Percentiles rank a stretch among this genome's conserved stretches.
Conservation (phyloP, 2,113 vertebrate genomes). For the Salvator merianae region DNA sequence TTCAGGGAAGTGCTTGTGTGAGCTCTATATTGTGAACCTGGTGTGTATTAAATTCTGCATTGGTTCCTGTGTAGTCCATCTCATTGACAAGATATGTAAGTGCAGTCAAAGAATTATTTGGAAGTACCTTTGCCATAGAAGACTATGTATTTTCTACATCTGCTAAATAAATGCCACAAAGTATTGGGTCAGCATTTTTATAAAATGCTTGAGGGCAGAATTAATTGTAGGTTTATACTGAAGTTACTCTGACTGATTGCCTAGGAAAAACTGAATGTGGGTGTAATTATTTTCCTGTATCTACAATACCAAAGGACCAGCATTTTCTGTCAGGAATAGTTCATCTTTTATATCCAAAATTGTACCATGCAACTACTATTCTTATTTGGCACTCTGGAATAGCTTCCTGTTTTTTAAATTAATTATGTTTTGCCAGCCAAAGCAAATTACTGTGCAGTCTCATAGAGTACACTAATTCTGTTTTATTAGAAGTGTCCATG, state of each 20-base stretch:
- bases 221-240: neutral
- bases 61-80: no score
- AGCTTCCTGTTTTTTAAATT: neutral
- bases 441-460: neutral
- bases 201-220: neutral
- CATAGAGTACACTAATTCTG: neutral
- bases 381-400: neutral
- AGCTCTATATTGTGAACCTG: no score
- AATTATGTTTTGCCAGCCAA: neutral
- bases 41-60: no score
- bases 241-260: neutral
- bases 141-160: neutral
- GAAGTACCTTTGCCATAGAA: neutral
- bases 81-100: neutral
- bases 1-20: no score
- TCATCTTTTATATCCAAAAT: neutral
- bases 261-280: neutral
- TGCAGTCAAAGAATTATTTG: neutral
- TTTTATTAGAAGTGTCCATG: neutral
- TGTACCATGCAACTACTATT: neutral
- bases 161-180: neutral
- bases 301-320: neutral
- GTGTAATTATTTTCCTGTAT: neutral
- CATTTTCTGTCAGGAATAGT: neutral
- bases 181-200: neutral